These are phyloP conservation scores for Pampusana beccarii DNA, from an alignment of 2,113 vertebrate species.

Conservation along the genomic window DNA sequence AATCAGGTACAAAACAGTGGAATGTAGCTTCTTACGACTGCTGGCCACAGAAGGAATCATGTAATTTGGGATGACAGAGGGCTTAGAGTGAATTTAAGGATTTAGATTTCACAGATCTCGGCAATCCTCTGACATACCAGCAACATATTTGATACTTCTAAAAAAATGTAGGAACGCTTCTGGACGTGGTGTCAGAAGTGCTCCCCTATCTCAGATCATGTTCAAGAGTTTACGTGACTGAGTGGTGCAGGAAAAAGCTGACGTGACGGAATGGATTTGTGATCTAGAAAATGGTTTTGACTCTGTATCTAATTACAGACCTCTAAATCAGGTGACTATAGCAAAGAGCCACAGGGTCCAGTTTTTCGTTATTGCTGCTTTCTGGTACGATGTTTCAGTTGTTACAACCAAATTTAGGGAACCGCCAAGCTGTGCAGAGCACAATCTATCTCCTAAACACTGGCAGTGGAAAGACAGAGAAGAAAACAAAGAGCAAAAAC, in stretches of 20 bases:
- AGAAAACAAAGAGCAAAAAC: background rate
- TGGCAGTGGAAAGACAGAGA: background rate
- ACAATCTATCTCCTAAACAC: background rate
- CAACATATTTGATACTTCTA: background rate
- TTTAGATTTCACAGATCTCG: background rate
- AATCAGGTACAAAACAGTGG: background rate
- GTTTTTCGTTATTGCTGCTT: background rate
- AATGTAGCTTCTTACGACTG: background rate
- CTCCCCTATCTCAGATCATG: background rate
- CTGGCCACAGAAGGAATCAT: background rate
- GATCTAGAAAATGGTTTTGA: background rate
- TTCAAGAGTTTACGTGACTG: background rate
- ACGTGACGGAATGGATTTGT: background rate
- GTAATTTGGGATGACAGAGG: background rate
- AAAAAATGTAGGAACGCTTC: background rate
- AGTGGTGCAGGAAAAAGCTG: background rate
- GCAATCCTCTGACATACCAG: background rate
- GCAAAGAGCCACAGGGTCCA: background rate
- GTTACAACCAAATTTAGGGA: background rate
- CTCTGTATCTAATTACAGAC: background rate
- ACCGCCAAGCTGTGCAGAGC: background rate
- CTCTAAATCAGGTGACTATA: background rate
- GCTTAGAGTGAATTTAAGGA: background rate
- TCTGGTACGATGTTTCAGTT: background rate
- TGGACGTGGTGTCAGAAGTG: background rate